Base-by-base conservation (phyloP, 2,113 vertebrate species). In the Opisthocomus hoazin region DNA sequence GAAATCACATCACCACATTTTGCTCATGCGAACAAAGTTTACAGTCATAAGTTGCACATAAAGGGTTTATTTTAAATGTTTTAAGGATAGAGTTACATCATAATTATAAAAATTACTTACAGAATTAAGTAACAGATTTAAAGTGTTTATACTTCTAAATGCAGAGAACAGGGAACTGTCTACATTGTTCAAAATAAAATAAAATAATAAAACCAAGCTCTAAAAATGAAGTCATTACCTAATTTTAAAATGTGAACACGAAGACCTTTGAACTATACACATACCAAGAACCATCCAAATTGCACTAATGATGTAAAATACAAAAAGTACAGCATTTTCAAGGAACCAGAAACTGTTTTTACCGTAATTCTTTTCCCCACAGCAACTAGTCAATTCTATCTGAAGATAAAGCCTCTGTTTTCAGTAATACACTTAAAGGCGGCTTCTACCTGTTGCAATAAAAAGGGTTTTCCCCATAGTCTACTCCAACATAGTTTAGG, bases 21-120 rank as follows among this genome's bases (percentile, higher is more conserved):
- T 98, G 95, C 97, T 97, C 50, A 51, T 84, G 95, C 98, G 97
- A 97, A 98, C 93, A 98, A 98, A 98, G 84, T 97, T 96, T 98
- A 96, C 97, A 98, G 97, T 95, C 98, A 4, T 96, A 82, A 97
- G 97, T 98, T 98, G 98, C 98, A 99, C 98, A 98, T 99, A 98
- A 99, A 98, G 98, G 98, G 97, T 98, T 99, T 98, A 98, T 98
- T 98, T 99, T 98, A 98, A 98, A 98, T 98, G 98, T 98, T 98
- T 98, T 98, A 98, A 98, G 98, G 98, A 98, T 98, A 99, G 98
- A 98, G 98, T 98, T 98, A 99, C 98, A 99, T 98, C 98, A 98
- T 98, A 98, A 98, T 98, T 98, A 99, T 98, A 99, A 99, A 99
- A 99, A 99, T 98, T 98, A 99, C 98, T 98, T 99, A 98, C 98